Evolutionary conservation across 2,113 vertebrate genomes (phyloP).

Genomic region (Pogona vitticeps): DNA sequence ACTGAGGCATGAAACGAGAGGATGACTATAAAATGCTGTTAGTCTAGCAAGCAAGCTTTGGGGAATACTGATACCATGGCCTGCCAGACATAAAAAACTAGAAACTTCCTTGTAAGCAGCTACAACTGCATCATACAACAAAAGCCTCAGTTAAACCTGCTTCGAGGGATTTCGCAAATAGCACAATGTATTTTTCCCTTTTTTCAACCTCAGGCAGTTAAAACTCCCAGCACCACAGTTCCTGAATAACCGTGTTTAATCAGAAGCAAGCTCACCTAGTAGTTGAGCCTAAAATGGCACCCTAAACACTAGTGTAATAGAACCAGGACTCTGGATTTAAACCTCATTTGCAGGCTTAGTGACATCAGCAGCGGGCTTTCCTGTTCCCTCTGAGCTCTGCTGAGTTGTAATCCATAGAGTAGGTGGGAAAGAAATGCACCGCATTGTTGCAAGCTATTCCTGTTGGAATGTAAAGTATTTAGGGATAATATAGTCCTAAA

Average conservation of each 20-base stretch:
- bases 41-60: slow-evolving; percentile 36
- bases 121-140: not conserved
- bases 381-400: too few species aligned
- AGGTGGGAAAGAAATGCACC: too few species aligned
- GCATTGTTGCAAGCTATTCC: too few species aligned
- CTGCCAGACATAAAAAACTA: slow-evolving; percentile 54
- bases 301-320: not conserved
- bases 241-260: not conserved
- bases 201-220: slow-evolving; percentile 37
- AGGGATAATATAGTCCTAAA: too few species aligned
- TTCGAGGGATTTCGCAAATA: slow-evolving; percentile 30
- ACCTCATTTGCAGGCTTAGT: too few species aligned
- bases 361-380: too few species aligned
- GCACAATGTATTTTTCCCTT: not conserved
- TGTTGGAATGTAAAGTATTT: too few species aligned
- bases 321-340: too few species aligned
- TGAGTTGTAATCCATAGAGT: too few species aligned
- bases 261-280: not conserved
- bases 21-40: slow-evolving; percentile 63
- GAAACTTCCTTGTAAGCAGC: slow-evolving; percentile 15
- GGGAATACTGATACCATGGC: slow-evolving; percentile 64
- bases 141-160: slow-evolving; percentile 33
- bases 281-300: not conserved
- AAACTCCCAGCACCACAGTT: slow-evolving; percentile 34
- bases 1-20: slow-evolving; percentile 70